Base-by-base conservation (phyloP, 2,888 invertebrate species). In the Heteromurus nitidus region DNA sequence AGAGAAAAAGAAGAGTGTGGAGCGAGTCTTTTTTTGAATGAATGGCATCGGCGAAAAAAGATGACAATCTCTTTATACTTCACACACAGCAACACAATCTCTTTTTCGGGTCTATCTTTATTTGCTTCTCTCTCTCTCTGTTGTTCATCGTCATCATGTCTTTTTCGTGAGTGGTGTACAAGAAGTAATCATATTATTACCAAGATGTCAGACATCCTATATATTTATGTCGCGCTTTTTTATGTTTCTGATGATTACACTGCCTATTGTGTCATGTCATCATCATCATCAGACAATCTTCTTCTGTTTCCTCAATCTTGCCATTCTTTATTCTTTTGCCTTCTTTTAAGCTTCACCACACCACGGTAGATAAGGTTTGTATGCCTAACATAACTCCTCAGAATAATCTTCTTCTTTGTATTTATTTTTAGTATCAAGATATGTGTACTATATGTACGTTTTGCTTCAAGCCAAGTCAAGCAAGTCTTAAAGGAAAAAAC, bases 241-340 rank as follows among this genome's bases (percentile, higher is more conserved):
- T 22, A 16, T 53, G 62, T 64, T 28, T 73, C 64, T 50, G 42
- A 50, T 44, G 47, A 64, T 73, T 74, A 74, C 53, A 55, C 36
- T 76, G 53, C 47, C 58, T 36, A 76, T 68, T 68, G 68, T 76
- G 67, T 69, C 69, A 50, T 67, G 76, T 68, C 76, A 76, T 76
- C 73, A 26, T 62, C 58, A 42, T 64, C 60, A 77, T 44, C 31
- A 64, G 55, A 75, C n/a, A n/a, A n/a, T n/a, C 68, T 53, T 77
- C 69, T 50, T 77, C 69, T 47, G 60, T 77, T 77, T 58, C 65
- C 44, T n/a, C 55, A 11, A 74, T 64, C 53, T 42, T n/a, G n/a
- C n/a, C n/a, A n/a, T 64, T 24, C n/a, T 55, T 9, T 47, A 44
- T 53, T 58, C 20, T 58, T 55, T 73, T 18, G 65, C 74, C 65